These are phyloP conservation scores for Calyptommatus sinebrachiatus DNA, from an alignment of 2,113 vertebrate genomes.

Conservation along the genomic window DNA sequence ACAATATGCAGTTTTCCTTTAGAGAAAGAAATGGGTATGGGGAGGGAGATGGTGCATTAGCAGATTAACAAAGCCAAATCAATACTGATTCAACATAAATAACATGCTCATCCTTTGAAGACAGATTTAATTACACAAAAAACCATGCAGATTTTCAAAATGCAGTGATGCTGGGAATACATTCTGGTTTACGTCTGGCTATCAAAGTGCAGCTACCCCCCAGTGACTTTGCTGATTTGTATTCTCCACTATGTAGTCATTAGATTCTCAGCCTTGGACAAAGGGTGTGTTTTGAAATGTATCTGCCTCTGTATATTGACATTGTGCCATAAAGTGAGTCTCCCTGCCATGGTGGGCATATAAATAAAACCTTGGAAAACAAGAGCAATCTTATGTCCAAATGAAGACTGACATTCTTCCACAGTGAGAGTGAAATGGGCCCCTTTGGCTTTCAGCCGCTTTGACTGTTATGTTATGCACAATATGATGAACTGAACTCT, in stretches of 20 bases:
- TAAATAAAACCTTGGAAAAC: neutral
- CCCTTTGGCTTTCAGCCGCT: too few species aligned
- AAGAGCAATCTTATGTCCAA: neutral
- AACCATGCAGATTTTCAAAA: neutral
- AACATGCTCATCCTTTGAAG: neutral
- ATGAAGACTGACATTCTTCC: neutral
- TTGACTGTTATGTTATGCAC: too few species aligned
- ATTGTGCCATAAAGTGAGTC: neutral
- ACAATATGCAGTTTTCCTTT: conserved; percentile 78
- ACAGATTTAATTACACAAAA: neutral
- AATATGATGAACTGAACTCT: too few species aligned
- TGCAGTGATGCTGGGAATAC: neutral
- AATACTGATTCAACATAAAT: neutral
- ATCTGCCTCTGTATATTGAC: neutral
- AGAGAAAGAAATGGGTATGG: neutral
- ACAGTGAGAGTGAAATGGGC: neutral
- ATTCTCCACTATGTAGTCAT: neutral
- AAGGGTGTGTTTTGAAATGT: neutral
- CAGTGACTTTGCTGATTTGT: neutral
- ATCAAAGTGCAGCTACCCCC: neutral
- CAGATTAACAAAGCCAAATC: conserved; percentile 2
- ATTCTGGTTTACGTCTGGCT: neutral
- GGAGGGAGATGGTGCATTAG: neutral
- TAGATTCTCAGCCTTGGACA: neutral
- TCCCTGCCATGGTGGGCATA: neutral